Evolutionary conservation across 2,888 invertebrate genomes (phyloP).

Genomic region (Hemistola chrysoprasaria): DNA sequence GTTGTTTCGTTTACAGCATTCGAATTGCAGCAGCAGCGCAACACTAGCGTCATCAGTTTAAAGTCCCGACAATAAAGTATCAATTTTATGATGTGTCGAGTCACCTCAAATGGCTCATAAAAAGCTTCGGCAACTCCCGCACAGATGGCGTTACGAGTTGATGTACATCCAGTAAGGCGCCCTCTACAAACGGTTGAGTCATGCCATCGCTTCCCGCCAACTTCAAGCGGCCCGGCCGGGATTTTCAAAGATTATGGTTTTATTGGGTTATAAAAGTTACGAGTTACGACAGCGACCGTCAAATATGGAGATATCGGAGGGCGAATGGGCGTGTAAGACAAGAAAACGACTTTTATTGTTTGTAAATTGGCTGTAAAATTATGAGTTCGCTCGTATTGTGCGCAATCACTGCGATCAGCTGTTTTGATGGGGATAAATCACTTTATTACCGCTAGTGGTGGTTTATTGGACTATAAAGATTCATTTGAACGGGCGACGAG

Average conservation of each 20-base stretch:
- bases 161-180: slow-evolving; percentile 52
- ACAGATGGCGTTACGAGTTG: slow-evolving; percentile 68
- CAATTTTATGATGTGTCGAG: slow-evolving; percentile 72
- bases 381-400: slow-evolving; percentile 77
- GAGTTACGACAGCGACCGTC: slow-evolving; percentile 65
- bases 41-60: slow-evolving; percentile 71
- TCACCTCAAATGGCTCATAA: slow-evolving; percentile 71
- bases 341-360: slow-evolving; percentile 82
- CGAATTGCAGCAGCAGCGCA: slow-evolving; percentile 41
- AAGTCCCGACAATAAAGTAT: slow-evolving; percentile 64
- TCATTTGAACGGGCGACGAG: slow-evolving; percentile 54
- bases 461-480: slow-evolving; percentile 65
- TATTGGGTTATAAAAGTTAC: slow-evolving; percentile 80
- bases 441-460: slow-evolving; percentile 67
- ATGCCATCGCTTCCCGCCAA: slow-evolving; percentile 36
- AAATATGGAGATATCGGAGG: slow-evolving; percentile 79
- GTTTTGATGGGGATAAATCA: slow-evolving; percentile 74
- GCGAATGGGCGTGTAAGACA: slow-evolving; percentile 77
- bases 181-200: slow-evolving; percentile 61
- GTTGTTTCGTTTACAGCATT: neutral
- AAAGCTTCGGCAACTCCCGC: slow-evolving; percentile 61
- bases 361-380: slow-evolving; percentile 83
- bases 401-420: slow-evolving; percentile 77
- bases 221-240: slow-evolving; percentile 38
- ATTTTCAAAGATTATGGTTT: slow-evolving; percentile 60